Evolutionary conservation across 2,113 vertebrate genomes (phyloP).

Genomic region (Datnioides undecimradiatus): DNA sequence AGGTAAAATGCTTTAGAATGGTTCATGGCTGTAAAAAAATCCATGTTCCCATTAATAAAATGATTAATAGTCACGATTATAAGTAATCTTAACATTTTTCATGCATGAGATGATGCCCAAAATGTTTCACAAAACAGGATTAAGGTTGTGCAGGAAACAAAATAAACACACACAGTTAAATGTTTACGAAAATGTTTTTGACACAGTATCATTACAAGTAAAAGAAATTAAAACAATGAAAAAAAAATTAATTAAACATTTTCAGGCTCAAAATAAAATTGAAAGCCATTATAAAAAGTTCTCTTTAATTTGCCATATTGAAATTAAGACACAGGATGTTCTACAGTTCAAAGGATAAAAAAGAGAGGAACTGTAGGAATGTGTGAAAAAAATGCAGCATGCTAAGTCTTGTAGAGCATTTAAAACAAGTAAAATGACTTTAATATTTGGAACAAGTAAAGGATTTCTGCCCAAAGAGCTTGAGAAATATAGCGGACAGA

Average conservation of each 20-base stretch:
- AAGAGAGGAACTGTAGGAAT: background rate
- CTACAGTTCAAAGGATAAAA: background rate
- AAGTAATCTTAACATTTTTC: background rate
- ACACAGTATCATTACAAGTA: no score
- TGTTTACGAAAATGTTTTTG: no score
- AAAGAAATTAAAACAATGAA: no score
- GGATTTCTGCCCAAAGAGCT: background rate
- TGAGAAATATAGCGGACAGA: no score
- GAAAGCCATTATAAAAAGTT: background rate
- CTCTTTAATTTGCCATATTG: background rate
- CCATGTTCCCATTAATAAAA: background rate
- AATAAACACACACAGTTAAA: no score
- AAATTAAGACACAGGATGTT: background rate
- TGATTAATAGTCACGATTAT: background rate
- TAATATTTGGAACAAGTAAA: background rate
- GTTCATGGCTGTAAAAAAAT: no score
- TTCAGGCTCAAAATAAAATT: no score
- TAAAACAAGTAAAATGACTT: background rate
- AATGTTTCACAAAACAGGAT: no score
- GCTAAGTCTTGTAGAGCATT: background rate
- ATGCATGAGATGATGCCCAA: background rate
- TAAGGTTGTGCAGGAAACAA: no score
- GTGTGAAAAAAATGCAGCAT: no score
- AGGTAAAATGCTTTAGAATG: constrained; percentile 81
- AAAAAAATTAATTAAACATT: no score